Conservation (phyloP, 2,113 vertebrate genomes). For the Pan troglodytes region NHGRI_mPanTro3-v2.1_pri NC_072398.2:167392001-167392500, state of each 20-base stretch:
- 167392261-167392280: neutral
- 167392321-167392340: neutral
- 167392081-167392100: too few species aligned
- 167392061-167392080: neutral
- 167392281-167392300: neutral
- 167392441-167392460: neutral
- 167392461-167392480: neutral
- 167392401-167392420: neutral
- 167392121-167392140: neutral
- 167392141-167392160: neutral
- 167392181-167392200: neutral
- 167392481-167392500: neutral
- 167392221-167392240: neutral
- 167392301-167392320: neutral
- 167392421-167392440: neutral
- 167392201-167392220: neutral
- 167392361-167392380: neutral
- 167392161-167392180: neutral
- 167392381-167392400: neutral
- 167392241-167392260: neutral
- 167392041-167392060: conserved; percentile 7
- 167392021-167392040: neutral
- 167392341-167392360: neutral
- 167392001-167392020: neutral
- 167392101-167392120: neutral